These are phyloP conservation scores for Caenorhabditis imperialis DNA, from an alignment of 2,888 invertebrate species.

Conservation along the genomic window DNA sequence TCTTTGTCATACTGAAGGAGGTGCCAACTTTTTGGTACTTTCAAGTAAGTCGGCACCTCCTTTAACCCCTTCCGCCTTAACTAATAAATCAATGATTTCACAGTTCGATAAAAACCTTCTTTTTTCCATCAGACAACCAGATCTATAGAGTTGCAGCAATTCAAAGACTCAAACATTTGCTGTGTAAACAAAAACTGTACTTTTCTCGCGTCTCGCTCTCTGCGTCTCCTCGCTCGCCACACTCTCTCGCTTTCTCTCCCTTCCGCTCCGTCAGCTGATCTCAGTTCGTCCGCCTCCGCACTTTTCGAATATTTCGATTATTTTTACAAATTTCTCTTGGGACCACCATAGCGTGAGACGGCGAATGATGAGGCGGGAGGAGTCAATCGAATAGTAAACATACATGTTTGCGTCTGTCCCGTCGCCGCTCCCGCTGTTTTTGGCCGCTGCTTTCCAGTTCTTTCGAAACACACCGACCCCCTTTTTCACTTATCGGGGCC, in stretches of 20 bases:
- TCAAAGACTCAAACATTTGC: slow-evolving; percentile 20
- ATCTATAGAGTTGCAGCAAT: slow-evolving; percentile 37
- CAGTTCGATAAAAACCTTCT: slow-evolving; percentile 35
- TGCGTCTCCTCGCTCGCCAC: slow-evolving; percentile 2
- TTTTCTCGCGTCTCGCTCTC: slow-evolving; percentile 7
- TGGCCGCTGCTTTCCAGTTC: slow-evolving; percentile 29
- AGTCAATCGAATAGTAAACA: slow-evolving; percentile 33
- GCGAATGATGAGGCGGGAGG: slow-evolving; percentile 3
- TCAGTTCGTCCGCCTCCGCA: slow-evolving; percentile 17
- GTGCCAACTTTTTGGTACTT: not conserved
- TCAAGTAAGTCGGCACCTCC: not conserved
- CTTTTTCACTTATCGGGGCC: slow-evolving; percentile 13
- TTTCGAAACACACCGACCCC: slow-evolving; percentile 16
- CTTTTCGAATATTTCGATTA: slow-evolving; percentile 14
- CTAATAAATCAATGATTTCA: slow-evolving; percentile 49
- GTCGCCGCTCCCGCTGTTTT: slow-evolving; percentile 21
- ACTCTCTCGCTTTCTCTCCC: not conserved
- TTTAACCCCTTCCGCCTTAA: not conserved
- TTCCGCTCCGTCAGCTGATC: slow-evolving; percentile 38
- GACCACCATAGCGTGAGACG: too few species aligned
- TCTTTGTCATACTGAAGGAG: not conserved
- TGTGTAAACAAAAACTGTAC: slow-evolving; percentile 29
- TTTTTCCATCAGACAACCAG: too few species aligned
- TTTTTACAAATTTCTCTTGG: slow-evolving; percentile 18
- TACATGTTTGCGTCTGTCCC: slow-evolving; percentile 35